Base-by-base conservation (phyloP, 2,797 vertebrate species). In the Peromyscus aztecus region DNA sequence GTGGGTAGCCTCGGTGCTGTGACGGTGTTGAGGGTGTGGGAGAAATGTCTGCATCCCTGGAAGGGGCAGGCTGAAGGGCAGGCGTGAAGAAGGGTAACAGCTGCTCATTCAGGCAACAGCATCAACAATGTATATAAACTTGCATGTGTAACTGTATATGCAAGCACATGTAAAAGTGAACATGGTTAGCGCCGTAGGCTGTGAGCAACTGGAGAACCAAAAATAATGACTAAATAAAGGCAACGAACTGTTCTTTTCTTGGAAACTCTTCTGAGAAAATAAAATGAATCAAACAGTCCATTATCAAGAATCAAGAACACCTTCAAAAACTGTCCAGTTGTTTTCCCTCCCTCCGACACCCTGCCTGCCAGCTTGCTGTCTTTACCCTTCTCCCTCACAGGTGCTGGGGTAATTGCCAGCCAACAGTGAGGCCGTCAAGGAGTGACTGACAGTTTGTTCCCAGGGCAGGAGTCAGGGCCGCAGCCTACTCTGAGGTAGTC, bases 61-160 rank as follows among this genome's bases (percentile, higher is more conserved):
- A 24, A 63, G 69, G 19, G 13, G 19, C 19, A 0, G 67, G 65
- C 71, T 0, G 3, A 80, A 7, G 31, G 11, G 19, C 0, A 4
- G 10, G 46, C 40, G 37, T 6, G 4, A 12, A 21, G 16, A 0
- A 19, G 43, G 23, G 0, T 0, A 49, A 11, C 0, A 0, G 19
- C 24, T 59, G 52, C 17, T 49, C 73, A 55, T 49, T 85, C 61
- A 59, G 77, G 37, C 0, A 12, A 52, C 14, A 43, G 37, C 46
- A 55, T 37, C 37, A 6, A 6, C 3, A n/a, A 59, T 55, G 8
- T 34, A 34, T 0, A 14, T 7, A 46, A 6, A 13, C 3, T 9
- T 63, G n/a, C 4, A 14, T 3, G 27, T 29, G 34, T 4, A 46
- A 57, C 37, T 71, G 27, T 8, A 17, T 37, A 16, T 40, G 63